A percentile compares a stretch with the other conserved stretches of the same genome.
phyloP scores from a whole-genome alignment of 2,113 vertebrate genomes.

The Thunnus maccoyii region DNA sequence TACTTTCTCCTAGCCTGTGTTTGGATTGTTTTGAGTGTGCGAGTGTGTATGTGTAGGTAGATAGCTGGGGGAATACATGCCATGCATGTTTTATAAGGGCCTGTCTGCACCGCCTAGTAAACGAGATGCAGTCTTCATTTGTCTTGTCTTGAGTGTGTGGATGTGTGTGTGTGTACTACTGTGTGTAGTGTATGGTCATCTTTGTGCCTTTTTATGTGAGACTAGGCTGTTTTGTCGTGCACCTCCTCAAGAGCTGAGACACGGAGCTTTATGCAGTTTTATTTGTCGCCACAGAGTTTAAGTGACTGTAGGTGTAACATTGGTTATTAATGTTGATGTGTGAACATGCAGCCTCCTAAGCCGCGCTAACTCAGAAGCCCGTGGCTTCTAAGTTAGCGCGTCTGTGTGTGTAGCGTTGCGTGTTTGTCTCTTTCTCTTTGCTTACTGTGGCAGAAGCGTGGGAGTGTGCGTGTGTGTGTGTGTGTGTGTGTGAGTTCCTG shows the following conservation, averaged over 20 bases:
- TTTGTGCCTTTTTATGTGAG: neutral
- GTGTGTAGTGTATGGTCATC: neutral
- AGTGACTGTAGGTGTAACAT: conserved; percentile 42
- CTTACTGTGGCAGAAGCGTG: conserved; percentile 17
- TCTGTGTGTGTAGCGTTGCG: neutral
- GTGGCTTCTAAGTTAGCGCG: too few species aligned
- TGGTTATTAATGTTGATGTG: conserved; percentile 54
- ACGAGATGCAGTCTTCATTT: conserved; percentile 63
- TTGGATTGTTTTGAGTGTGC: conserved; percentile 38
- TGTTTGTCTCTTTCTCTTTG: conserved; percentile 9
- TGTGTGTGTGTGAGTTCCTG: neutral
- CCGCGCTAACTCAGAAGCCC: too few species aligned
- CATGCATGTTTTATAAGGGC: conserved; percentile 76
- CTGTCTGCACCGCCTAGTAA: conserved; percentile 56
- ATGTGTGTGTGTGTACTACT: neutral
- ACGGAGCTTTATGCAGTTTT: conserved; percentile 4
- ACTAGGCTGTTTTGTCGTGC: neutral
- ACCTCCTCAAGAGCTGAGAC: conserved; percentile 25
- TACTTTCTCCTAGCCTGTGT: conserved; percentile 28
- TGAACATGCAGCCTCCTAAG: neutral
- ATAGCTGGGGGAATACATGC: conserved; percentile 51
- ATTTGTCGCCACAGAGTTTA: conserved; percentile 27
- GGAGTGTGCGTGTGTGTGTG: conserved; percentile 22
- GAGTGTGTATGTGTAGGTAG: conserved; percentile 43
- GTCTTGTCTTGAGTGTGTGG: conserved; percentile 43